Percentiles rank a stretch among this genome's conserved stretches.
Evolutionary conservation across 2,113 vertebrate genomes (phyloP).

Genomic region (Varanus salvator): DNA sequence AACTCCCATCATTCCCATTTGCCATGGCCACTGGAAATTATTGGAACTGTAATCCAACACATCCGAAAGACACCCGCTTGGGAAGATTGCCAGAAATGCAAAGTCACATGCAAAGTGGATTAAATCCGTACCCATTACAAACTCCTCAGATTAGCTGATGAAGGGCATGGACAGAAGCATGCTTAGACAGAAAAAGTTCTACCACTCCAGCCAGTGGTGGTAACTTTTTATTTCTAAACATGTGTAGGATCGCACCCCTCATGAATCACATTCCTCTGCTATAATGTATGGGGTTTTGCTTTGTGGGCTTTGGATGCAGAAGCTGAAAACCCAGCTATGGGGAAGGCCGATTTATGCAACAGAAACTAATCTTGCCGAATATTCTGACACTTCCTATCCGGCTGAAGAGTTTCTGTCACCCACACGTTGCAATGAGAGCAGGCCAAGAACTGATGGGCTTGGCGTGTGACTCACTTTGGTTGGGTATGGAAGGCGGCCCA

Average conservation of each 20-base stretch:
- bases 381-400: conserved; percentile 45
- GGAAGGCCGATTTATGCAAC: conserved; percentile 65
- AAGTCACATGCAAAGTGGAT: background rate
- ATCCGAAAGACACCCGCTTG: background rate
- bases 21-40: too few species aligned
- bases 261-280: background rate
- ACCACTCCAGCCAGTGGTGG: too few species aligned
- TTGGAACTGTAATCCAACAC: background rate
- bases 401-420: conserved; percentile 79
- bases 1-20: background rate
- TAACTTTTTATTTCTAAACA: too few species aligned
- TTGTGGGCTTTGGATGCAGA: background rate
- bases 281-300: background rate
- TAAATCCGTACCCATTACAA: too few species aligned
- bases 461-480: conserved; percentile 75
- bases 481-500: conserved; percentile 71
- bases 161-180: too few species aligned
- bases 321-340: background rate
- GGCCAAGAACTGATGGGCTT: conserved; percentile 71
- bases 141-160: background rate
- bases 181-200: too few species aligned
- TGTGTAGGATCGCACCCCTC: too few species aligned
- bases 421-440: conserved; percentile 73
- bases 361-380: conserved; percentile 66
- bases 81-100: background rate